phyloP scores from a whole-genome alignment of 2,888 invertebrate species.

The Drosophila algonquin region DNA sequence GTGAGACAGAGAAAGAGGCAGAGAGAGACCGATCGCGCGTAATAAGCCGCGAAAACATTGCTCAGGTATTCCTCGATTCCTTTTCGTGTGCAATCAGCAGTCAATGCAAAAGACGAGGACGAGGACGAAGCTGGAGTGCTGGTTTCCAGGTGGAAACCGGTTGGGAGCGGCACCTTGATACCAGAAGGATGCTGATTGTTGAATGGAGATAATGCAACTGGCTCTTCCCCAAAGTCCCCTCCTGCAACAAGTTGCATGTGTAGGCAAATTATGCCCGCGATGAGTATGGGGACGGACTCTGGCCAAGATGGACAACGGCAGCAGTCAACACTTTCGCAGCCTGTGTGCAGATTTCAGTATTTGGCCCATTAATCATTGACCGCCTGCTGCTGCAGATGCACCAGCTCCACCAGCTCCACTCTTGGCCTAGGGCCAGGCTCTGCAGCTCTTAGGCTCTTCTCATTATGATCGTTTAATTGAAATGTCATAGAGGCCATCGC shows the following conservation, averaged over 20 bases:
- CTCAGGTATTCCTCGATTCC: slow-evolving; percentile 63
- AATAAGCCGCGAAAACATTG: slow-evolving; percentile 83
- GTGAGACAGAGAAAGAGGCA: neutral
- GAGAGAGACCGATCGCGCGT: slow-evolving; percentile 59
- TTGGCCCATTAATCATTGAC: slow-evolving; percentile 72
- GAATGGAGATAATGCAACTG: slow-evolving; percentile 38
- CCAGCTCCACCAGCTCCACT: neutral
- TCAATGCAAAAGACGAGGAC: slow-evolving; percentile 14
- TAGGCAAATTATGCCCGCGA: slow-evolving; percentile 36
- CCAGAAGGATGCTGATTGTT: slow-evolving; percentile 44
- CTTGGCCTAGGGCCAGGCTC: neutral
- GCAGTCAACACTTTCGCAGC: slow-evolving; percentile 74
- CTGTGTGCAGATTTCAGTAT: slow-evolving; percentile 62
- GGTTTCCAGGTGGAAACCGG: slow-evolving; percentile 48
- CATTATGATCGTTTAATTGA: slow-evolving; percentile 72
- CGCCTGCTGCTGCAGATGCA: slow-evolving; percentile 57
- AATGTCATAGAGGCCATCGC: slow-evolving; percentile 66
- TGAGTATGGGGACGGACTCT: slow-evolving; percentile 9
- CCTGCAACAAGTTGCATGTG: neutral
- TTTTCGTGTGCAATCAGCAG: slow-evolving; percentile 45
- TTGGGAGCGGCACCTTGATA: slow-evolving; percentile 67
- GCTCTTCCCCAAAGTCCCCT: slow-evolving; percentile 5
- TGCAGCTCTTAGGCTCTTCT: slow-evolving; percentile 33
- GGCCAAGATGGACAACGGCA: slow-evolving; percentile 46
- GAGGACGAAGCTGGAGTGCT: neutral